Conservation (phyloP, 2,888 invertebrate genomes). For the Cremastinae sp. region DNA sequence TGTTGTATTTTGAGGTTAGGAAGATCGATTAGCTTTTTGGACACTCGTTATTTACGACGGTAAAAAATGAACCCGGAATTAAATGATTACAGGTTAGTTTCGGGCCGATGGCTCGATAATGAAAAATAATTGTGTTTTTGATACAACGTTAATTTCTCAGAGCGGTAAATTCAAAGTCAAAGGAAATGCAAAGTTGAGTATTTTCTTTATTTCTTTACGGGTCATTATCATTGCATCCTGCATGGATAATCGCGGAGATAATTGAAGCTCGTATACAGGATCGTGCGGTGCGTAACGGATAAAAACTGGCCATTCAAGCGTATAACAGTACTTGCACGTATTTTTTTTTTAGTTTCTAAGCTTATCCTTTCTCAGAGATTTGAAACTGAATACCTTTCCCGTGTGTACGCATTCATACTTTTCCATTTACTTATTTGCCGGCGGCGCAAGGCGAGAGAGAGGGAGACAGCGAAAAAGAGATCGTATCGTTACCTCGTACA, state of each 20-base stretch:
- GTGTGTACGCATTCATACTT: slow-evolving; percentile 49
- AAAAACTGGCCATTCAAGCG: slow-evolving; percentile 54
- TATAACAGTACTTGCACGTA: slow-evolving; percentile 49
- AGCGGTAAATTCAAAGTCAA: slow-evolving; percentile 21
- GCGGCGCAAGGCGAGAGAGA: slow-evolving; percentile 26
- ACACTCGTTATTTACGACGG: too few relatives aligned
- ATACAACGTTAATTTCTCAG: slow-evolving; percentile 13
- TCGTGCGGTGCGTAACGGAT: slow-evolving; percentile 40
- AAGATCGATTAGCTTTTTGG: too few relatives aligned
- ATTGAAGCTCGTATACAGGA: slow-evolving; percentile 46
- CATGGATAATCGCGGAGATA: slow-evolving; percentile 52
- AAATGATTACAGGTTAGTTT: background rate
- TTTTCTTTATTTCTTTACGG: slow-evolving; percentile 4
- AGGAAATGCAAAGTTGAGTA: background rate
- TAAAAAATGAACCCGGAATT: background rate
- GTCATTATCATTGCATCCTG: slow-evolving; percentile 52
- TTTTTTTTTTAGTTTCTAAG: slow-evolving; percentile 26
- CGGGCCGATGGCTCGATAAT: too few relatives aligned
- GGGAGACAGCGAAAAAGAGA: slow-evolving; percentile 26
- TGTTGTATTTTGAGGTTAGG: too few relatives aligned
- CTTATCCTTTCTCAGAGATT: slow-evolving; percentile 31
- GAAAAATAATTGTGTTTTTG: background rate
- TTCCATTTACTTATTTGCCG: slow-evolving; percentile 34
- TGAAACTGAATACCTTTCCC: slow-evolving; percentile 20
- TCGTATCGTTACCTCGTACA: slow-evolving; percentile 49